Base-by-base conservation (phyloP, 1,140 invertebrate species). In the Hesperophylax magnus region DNA sequence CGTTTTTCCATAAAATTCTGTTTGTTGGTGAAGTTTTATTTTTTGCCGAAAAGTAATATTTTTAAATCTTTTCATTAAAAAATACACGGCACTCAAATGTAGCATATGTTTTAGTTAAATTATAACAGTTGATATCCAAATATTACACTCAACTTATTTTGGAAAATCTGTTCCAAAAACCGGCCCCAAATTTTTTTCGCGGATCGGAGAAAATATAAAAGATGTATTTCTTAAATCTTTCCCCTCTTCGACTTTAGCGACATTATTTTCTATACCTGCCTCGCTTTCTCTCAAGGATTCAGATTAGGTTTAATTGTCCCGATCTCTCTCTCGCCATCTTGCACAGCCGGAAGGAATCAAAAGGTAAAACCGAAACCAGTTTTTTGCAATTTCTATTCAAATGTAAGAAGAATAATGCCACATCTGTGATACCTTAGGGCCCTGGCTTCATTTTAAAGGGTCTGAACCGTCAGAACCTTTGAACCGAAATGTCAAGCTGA, bases 371-470 rank as follows among this genome's bases (percentile, higher is more conserved):
- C 65, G n/a, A 72, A 72, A 72, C 69, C 27, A 22, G 69, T 72
- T 72, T 72, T 54, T 72, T 72, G 69, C 69, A 72, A 27, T 72
- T 72, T 72, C 69, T 72, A 72, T 72, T 53, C 39, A 72, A 53
- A 69, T 20, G 22, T 69, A 69, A 20, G 69, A 53, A 72, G 69
- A 52, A 72, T 72, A 72, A 72, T 72, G 47, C 52, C 69, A 20
- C 69, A 72, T 53, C 47, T 72, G 69, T 69, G 27, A 34, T 34
- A n/a, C 65, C 63, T 20, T 20, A 34, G 34, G 65, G n/a, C 34
- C 63, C 31, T 11, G 34, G 65, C n/a, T 39, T 69, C 34, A 52
- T 31, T 7, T 34, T 31, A 17, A 11, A 61, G 20, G n/a, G 31
- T 39, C 27, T 69, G 65, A 1, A 39, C 31, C 31, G 17, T 22